Conservation (phyloP, 2,888 invertebrate species). For the Merodon equestris region DNA sequence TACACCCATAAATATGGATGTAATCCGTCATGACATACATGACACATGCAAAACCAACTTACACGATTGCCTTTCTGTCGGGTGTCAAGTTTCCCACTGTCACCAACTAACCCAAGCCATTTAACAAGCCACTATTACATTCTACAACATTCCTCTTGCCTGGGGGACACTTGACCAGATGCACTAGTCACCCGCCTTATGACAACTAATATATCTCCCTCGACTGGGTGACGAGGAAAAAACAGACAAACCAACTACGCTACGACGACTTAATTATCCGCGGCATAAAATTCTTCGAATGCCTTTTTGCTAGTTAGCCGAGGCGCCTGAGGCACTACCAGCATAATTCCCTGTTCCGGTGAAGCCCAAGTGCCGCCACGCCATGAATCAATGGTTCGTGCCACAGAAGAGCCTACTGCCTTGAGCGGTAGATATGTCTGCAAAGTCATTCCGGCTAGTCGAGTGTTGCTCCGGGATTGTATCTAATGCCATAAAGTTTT, state of each 20-base stretch:
- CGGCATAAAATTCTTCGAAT: constrained; percentile 45
- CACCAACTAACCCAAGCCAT: constrained; percentile 26
- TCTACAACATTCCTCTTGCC: constrained; percentile 34
- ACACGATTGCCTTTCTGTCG: constrained; percentile 1
- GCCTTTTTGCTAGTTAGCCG: neutral
- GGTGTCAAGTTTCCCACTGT: constrained; percentile 11
- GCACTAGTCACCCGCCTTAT: constrained; percentile 12
- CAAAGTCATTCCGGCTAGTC: constrained; percentile 23
- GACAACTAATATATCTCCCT: neutral
- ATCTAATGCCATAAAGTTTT: constrained; percentile 35
- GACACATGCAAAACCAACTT: neutral
- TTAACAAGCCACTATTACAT: constrained; percentile 27
- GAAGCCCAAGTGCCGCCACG: no score
- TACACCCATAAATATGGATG: neutral
- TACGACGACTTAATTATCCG: constrained; percentile 37
- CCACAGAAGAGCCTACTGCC: neutral
- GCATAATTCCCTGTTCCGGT: no score
- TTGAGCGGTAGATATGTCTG: constrained; percentile 7
- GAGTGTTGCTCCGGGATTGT: constrained; percentile 33
- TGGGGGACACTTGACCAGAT: constrained; percentile 7
- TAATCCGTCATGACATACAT: constrained; percentile 3
- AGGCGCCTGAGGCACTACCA: no score
- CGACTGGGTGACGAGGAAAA: neutral
- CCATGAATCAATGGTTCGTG: no score
- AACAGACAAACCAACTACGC: neutral